Evolutionary conservation across 35 echinoderm and acorn worm species (phyloP).

Genomic region (Lytechinus variegatus): DNA sequence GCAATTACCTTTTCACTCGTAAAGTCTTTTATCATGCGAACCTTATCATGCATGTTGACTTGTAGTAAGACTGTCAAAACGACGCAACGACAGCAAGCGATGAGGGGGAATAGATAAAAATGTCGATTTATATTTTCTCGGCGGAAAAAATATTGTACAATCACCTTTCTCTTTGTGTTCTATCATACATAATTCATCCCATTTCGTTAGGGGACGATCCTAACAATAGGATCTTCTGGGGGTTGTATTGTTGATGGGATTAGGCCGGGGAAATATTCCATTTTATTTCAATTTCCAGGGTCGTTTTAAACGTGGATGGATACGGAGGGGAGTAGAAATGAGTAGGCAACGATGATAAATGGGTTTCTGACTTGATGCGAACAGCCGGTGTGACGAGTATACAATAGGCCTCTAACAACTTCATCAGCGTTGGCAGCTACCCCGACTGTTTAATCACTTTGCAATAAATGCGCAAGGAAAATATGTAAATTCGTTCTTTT

Average conservation of each 20-base stretch:
- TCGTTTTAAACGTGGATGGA: background rate
- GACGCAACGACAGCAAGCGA: background rate
- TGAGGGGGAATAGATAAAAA: background rate
- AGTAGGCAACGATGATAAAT: background rate
- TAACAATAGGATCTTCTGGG: background rate
- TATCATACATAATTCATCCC: background rate
- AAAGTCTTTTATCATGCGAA: background rate
- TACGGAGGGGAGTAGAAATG: background rate
- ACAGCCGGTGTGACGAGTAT: background rate
- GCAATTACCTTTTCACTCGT: too few relatives aligned
- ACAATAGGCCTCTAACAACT: background rate
- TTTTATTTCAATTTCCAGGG: constrained; percentile 19
- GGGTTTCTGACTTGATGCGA: background rate
- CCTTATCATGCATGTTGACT: background rate
- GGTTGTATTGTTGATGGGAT: background rate
- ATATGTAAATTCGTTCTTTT: background rate
- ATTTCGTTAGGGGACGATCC: background rate
- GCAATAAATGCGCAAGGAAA: background rate
- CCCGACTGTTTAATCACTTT: background rate
- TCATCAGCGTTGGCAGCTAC: background rate
- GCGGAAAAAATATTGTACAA: background rate
- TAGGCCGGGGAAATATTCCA: constrained; percentile 8
- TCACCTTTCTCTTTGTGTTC: constrained; percentile 1
- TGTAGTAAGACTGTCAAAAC: background rate
- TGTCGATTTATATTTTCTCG: background rate